Percentiles rank a stretch among this genome's conserved stretches.
Evolutionary conservation across 2,113 vertebrate species (phyloP).

Genomic region (Malurus melanocephalus): DNA sequence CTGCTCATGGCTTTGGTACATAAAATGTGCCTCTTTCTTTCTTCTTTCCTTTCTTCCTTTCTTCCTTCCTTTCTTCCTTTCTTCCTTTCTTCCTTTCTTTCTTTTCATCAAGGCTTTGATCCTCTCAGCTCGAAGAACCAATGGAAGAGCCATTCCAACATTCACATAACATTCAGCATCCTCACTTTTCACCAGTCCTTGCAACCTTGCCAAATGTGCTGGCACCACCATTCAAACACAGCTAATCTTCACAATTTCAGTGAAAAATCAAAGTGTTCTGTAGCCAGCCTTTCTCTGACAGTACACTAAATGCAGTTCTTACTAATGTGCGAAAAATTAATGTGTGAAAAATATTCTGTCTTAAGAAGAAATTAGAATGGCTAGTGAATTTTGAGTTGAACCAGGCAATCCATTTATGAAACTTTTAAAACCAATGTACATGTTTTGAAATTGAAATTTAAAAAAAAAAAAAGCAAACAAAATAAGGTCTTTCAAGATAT

Average conservation of each 20-base stretch:
- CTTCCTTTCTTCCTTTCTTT: neutral
- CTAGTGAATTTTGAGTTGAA: neutral
- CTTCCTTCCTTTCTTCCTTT: neutral
- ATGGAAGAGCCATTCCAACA: neutral
- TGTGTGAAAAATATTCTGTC: neutral
- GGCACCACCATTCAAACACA: rapidly evolving
- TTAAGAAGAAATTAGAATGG: neutral
- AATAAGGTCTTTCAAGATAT: neutral
- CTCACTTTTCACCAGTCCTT: neutral
- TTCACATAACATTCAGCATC: neutral
- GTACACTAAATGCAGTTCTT: neutral
- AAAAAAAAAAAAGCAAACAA: neutral
- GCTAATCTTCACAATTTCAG: neutral
- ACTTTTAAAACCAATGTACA: neutral
- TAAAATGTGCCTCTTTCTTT: rapidly evolving
- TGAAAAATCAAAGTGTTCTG: neutral
- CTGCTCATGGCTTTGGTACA: neutral
- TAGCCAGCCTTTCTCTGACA: neutral
- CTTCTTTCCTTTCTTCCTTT: neutral
- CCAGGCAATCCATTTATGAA: neutral
- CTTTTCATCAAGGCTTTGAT: neutral
- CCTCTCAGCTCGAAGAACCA: neutral
- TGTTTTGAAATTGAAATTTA: neutral
- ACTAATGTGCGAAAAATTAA: neutral
- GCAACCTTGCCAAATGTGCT: rapidly evolving